Evolutionary conservation across 2,797 vertebrate genomes (phyloP).

Genomic region (Meda fulgida): DNA sequence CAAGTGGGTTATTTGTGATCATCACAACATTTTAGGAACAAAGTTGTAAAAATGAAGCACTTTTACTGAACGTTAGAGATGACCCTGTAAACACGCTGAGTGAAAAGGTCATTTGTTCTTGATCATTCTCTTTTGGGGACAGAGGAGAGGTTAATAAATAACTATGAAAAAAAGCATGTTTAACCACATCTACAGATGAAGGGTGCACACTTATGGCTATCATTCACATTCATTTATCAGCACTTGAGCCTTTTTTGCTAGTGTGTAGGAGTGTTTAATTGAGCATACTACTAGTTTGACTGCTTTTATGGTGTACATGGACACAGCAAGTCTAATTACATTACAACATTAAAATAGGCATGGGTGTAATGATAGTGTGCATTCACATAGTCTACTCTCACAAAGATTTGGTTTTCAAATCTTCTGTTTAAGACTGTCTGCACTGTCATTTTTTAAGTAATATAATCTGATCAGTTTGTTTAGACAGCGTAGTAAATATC

Average conservation of each 20-base stretch:
- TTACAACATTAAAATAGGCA: slow-evolving; percentile 2
- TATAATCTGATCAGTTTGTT: background rate
- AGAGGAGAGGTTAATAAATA: slow-evolving; percentile 60
- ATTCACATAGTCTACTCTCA: background rate
- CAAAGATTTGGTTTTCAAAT: background rate
- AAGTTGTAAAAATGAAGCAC: slow-evolving; percentile 24
- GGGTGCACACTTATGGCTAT: slow-evolving; percentile 54
- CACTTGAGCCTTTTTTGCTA: slow-evolving; percentile 44
- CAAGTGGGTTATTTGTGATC: slow-evolving; percentile 55
- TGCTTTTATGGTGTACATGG: slow-evolving; percentile 1
- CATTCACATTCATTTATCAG: slow-evolving; percentile 59
- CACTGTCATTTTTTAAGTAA: background rate
- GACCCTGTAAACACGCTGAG: slow-evolving; percentile 42
- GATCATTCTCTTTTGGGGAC: slow-evolving; percentile 50
- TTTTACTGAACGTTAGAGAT: slow-evolving; percentile 10
- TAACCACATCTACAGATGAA: slow-evolving; percentile 59
- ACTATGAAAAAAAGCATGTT: slow-evolving; percentile 57
- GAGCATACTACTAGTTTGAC: slow-evolving; percentile 18
- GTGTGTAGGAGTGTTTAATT: background rate
- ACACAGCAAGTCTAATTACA: slow-evolving; percentile 10
- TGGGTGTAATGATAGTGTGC: background rate
- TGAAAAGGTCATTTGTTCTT: slow-evolving; percentile 55
- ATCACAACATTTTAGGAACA: slow-evolving; percentile 48
- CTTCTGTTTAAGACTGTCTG: background rate
- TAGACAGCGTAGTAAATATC: background rate